These are phyloP conservation scores for Porphyrio hochstetteri DNA, from an alignment of 2,113 vertebrate genomes.

Conservation along the genomic window DNA sequence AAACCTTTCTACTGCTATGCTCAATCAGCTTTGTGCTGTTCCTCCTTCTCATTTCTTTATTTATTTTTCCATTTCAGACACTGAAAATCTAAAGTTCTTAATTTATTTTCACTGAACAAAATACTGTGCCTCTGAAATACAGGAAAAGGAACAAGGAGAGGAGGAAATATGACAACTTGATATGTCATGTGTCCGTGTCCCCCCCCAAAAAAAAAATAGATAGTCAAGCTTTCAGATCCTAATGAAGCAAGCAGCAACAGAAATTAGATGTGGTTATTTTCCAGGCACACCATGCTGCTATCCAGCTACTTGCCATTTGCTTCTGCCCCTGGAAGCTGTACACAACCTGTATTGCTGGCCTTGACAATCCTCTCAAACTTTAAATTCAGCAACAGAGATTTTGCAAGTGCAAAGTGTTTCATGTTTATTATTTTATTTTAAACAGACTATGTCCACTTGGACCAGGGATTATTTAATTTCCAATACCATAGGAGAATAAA, in stretches of 20 bases:
- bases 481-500: background rate
- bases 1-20: background rate
- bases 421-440: background rate
- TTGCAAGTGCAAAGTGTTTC: background rate
- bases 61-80: background rate
- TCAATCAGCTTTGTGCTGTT: background rate
- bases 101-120: background rate
- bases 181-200: too few relatives aligned
- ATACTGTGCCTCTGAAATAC: background rate
- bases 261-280: background rate
- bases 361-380: background rate
- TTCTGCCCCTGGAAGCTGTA: background rate
- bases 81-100: background rate
- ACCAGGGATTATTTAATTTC: background rate
- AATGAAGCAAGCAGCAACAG: background rate
- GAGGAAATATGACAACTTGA: background rate
- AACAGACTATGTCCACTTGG: background rate
- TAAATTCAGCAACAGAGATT: background rate
- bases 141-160: background rate
- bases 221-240: background rate
- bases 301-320: background rate
- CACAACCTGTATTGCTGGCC: background rate
- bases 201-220: too few relatives aligned
- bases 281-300: background rate
- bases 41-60: background rate